Evolutionary conservation across 2,888 invertebrate species (phyloP).

Genomic region (Crematogaster levior): DNA sequence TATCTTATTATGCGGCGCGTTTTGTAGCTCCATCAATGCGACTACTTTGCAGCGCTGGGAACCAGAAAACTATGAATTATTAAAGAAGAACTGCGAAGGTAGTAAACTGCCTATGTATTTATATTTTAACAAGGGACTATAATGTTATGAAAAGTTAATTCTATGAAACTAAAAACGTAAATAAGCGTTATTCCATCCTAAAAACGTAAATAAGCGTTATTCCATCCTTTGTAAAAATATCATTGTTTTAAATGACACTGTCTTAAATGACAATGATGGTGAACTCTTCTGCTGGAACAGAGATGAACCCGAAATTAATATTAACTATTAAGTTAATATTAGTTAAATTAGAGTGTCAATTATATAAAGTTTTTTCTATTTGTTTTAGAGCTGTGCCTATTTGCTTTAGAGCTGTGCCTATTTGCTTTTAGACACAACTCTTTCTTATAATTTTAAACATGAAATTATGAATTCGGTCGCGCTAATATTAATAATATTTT

Average conservation of each 20-base stretch:
- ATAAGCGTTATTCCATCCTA: no score
- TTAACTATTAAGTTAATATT: neutral
- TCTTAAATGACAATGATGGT: slow-evolving; percentile 2
- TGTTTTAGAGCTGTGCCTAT: no score
- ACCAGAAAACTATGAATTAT: slow-evolving; percentile 90
- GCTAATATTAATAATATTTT: neutral
- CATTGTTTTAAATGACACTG: slow-evolving; percentile 41
- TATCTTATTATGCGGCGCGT: slow-evolving; percentile 30
- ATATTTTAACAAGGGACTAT: slow-evolving; percentile 96
- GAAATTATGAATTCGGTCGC: slow-evolving; percentile 35
- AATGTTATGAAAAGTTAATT: slow-evolving; percentile 81
- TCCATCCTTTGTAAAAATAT: slow-evolving; percentile 35
- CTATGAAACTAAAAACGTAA: slow-evolving; percentile 13
- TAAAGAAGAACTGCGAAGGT: slow-evolving; percentile 89
- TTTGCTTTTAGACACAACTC: no score
- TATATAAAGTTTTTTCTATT: neutral
- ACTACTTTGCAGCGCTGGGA: slow-evolving; percentile 91
- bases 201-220: slow-evolving; percentile 19
- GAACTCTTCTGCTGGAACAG: slow-evolving; percentile 63
- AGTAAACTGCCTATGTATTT: slow-evolving; percentile 90
- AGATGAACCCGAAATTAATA: slow-evolving; percentile 13
- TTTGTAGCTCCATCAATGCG: slow-evolving; percentile 90
- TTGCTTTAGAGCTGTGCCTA: no score
- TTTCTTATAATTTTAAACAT: slow-evolving; percentile 31
- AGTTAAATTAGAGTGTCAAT: neutral